Evolutionary conservation across 2,888 invertebrate genomes (phyloP).

Genomic region (Heliconius aoede): DNA sequence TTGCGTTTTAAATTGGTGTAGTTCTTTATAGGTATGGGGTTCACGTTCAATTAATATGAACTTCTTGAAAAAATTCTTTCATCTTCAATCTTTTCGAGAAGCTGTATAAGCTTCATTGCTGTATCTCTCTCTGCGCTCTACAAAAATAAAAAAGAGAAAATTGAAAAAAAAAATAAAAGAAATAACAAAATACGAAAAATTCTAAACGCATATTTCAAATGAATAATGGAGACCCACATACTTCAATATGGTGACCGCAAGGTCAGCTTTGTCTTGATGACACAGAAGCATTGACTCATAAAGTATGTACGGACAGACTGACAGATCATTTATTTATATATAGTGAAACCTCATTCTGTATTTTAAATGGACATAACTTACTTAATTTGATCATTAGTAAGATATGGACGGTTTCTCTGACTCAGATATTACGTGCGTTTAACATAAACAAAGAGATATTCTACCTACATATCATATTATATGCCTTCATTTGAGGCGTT

Average conservation of each 20-base stretch:
- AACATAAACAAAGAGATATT: conserved; percentile 30
- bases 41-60: too few species aligned
- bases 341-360: conserved; percentile 5
- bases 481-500: background rate
- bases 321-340: background rate
- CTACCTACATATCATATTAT: background rate
- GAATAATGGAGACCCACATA: conserved; percentile 22
- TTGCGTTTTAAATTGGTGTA: too few species aligned
- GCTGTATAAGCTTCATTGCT: too few species aligned
- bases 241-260: conserved; percentile 55
- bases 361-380: conserved; percentile 19
- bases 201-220: background rate
- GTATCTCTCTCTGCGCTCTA: too few species aligned
- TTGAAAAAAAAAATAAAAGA: background rate
- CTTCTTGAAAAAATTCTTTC: too few species aligned
- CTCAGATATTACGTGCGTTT: conserved; percentile 19
- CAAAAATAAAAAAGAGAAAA: too few species aligned
- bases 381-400: background rate
- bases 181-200: background rate
- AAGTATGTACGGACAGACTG: conserved; percentile 6
- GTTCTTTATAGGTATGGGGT: too few species aligned
- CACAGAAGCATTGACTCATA: conserved; percentile 47
- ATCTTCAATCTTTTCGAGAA: too few species aligned
- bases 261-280: conserved; percentile 55
- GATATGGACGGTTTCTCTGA: background rate